Evolutionary conservation across 2,113 vertebrate species (phyloP), one percentile per base, ranked within the genome.

Genomic region (Oreochromis spilurus): DNA sequence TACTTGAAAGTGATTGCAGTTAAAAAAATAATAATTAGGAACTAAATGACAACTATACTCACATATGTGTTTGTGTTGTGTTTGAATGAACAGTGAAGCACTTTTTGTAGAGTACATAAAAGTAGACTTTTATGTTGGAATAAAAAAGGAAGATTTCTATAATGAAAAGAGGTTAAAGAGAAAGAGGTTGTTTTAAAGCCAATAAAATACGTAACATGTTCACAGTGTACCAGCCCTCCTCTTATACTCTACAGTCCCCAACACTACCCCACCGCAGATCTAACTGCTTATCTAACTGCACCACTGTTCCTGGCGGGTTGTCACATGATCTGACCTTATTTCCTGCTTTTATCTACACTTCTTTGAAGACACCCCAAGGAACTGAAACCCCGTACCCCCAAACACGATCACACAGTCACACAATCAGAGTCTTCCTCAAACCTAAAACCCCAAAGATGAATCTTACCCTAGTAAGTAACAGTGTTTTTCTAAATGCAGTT

Each of bases 391-490:
- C 14, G 36, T 40, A 86, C 21, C 26, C 4, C 87, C n/a, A 57
- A 38, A 21, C 34, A 1, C 60, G 4, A 75, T 62, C n/a, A 70
- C 3, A 16, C 58, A 34, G 13, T 24, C 53, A 57, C 53, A 12
- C n/a, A 75, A n/a, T 77, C 52, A 29, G 5, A 80, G 43, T n/a
- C 21, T 81, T 78, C 84, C 40, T 87, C 34, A 58, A 75, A 38
- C 3, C 2, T 21, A 75, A 75, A 52, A 65, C 45, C 48, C 70
- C 55, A 12, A 87, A 58, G 9, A 93, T 93, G 92, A 34, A 86
- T 38, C 36, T 90, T 57, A 16, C 87, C n/a, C 87, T 85, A 92
- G 94, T 95, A 86, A 94, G 93, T 93, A 62, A 62, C 1, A 24
- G 4, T 50, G 24, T 17, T 50, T 75, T 75, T 62, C 58, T 36